Conservation (phyloP, 2,888 invertebrate species). For the Chrysolina americana region DNA sequence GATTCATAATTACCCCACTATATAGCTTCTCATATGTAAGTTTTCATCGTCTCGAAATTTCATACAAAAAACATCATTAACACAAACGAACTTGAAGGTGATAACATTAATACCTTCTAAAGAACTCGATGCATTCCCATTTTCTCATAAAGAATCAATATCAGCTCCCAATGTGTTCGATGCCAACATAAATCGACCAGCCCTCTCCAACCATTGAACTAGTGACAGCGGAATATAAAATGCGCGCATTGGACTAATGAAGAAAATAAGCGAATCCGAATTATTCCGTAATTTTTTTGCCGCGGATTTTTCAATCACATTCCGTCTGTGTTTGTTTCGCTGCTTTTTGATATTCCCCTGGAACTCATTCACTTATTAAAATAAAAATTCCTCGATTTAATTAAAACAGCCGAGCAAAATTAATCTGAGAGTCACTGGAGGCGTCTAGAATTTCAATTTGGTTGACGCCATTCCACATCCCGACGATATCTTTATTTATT, state of each 20-base stretch:
- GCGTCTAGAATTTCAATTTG: conserved; percentile 16
- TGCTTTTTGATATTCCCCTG: background rate
- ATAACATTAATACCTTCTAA: too few relatives aligned
- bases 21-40: too few relatives aligned
- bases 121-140: too few relatives aligned
- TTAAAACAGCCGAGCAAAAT: conserved; percentile 13
- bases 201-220: background rate
- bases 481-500: conserved; percentile 24
- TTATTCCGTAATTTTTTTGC: background rate
- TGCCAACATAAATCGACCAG: background rate
- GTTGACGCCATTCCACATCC: background rate
- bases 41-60: too few relatives aligned
- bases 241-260: background rate
- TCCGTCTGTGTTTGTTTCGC: background rate
- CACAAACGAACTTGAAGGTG: too few relatives aligned
- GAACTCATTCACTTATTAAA: background rate
- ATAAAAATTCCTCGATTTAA: conserved; percentile 5
- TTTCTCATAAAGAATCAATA: too few relatives aligned
- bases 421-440: conserved; percentile 10
- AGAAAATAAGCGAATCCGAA: background rate
- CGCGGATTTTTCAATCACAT: background rate
- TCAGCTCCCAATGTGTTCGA: too few relatives aligned
- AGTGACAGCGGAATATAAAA: background rate
- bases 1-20: too few relatives aligned
- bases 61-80: too few relatives aligned